Evolutionary conservation across 1,140 invertebrate genomes (phyloP), one percentile per base, ranked within the genome.

Genomic region (Anastatus disparis): DNA sequence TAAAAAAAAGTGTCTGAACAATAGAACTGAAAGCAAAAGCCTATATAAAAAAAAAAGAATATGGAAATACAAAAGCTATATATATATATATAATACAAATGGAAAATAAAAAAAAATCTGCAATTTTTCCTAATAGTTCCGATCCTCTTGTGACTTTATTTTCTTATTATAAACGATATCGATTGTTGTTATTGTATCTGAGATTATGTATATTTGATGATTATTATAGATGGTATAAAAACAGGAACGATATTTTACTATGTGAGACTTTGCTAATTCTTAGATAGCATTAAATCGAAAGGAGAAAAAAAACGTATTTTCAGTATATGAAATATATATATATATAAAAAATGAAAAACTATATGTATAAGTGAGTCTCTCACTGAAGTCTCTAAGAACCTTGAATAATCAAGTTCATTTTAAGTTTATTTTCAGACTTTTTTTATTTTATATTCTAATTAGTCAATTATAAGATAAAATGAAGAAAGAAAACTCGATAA

Each of bases 251-350:
- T 70, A 70, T 70, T 70, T 70, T 70, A 63, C 68, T 70, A 70
- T 70, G 52, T 38, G 50, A 63, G 52, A 70, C 58, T 56, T 64
- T 64, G 59, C 59, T 70, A 70, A 64, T 58, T n/a, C 10, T 22
- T 58, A 48, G 31, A 58, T 56, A 46, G 38, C 38, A 50, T 61
- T 58, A 44, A 69, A 53, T 38, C 17, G 38, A n/a, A n/a, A n/a
- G n/a, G n/a, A n/a, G n/a, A n/a, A n/a, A n/a, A n/a, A n/a, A 70
- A 42, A 70, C 10, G 31, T 70, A 70, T 70, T 70, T 70, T 70
- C 40, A 63, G 20, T 58, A 55, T 44, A 55, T 31, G 22, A 40
- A 31, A 64, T 4, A 9, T 35, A 55, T 22, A 12, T 31, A n/a
- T n/a, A n/a, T n/a, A n/a, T n/a, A n/a, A n/a, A n/a, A n/a, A n/a